Evolutionary conservation across 1,140 invertebrate genomes (phyloP), one percentile per base, ranked within the genome.

Genomic region (Bombus waltoni): DNA sequence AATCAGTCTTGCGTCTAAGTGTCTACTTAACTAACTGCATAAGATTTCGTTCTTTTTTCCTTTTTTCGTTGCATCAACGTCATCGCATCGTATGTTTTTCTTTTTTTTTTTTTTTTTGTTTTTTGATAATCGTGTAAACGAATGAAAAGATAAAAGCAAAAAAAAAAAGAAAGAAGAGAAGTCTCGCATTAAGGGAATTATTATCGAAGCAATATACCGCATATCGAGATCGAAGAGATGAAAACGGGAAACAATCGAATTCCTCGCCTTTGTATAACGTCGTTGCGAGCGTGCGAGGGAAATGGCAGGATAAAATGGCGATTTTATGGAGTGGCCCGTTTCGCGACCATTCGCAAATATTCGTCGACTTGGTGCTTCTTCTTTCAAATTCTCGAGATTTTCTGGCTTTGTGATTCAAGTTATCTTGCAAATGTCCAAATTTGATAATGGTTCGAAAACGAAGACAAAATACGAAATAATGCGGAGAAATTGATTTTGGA

Each of bases 11-110:
- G 65, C 80, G 80, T 86, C 85, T 81, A 83, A 72, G 40, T 83
- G 80, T 86, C 85, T 86, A 83, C 85, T 86, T 86, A 86, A 86
- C 62, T 86, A 82, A 81, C 44, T 57, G n/a, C 68, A 42, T 80
- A 85, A 85, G 77, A 79, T 1, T 80, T 80, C 4, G 3, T 70
- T 70, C n/a, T 35, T 42, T 15, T 44, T 13, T 35, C n/a, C 28
- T 10, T 59, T 35, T 35, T n/a, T 68, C 62, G 81, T 77, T 70
- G 82, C 75, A 4, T 78, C 73, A 65, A 74, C 59, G 72, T 75
- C 40, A 57, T 74, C 71, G 71, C 32, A 42, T 62, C 44, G 11
- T 35, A 9, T 15, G 18, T 8, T 13, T 15, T 47, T 8, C 11
- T 15, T 47, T 10, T 59, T 25, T 25, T 32, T 32, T 32, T 32